These are phyloP conservation scores for Oceanites oceanicus DNA, from an alignment of 2,113 vertebrate genomes.

Conservation along the genomic window DNA sequence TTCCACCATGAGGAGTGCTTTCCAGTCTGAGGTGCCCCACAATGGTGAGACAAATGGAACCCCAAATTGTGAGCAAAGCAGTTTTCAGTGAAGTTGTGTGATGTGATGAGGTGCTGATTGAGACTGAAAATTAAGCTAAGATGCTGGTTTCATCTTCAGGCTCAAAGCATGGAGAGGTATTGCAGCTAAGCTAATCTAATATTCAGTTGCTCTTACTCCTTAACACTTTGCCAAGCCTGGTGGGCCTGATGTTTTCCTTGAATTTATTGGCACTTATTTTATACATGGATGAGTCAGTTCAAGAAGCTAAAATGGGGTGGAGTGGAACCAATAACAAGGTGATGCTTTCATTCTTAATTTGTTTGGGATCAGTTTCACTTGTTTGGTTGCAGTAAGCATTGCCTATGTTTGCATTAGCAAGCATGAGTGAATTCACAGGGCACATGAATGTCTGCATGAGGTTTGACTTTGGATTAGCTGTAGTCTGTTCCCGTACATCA, in stretches of 20 bases:
- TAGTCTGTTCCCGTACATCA: background rate
- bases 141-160: background rate
- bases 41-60: background rate
- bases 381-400: background rate
- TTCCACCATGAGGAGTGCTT: background rate
- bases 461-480: background rate
- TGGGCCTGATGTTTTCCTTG: background rate
- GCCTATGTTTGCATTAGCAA: background rate
- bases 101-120: background rate
- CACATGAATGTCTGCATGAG: background rate
- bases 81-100: background rate
- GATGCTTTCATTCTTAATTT: background rate
- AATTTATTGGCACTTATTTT: background rate
- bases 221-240: background rate
- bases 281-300: background rate
- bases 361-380: background rate
- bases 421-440: background rate
- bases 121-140: background rate
- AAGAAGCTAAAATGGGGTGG: background rate
- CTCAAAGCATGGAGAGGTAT: background rate
- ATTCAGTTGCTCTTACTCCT: background rate
- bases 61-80: background rate
- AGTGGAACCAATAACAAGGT: background rate
- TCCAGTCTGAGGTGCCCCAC: background rate
- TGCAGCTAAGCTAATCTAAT: background rate